A percentile compares a stretch with the other conserved stretches of the same genome.
Evolutionary conservation across 1,140 invertebrate genomes (phyloP).

Genomic region (Drosophila ficusphila): DNA sequence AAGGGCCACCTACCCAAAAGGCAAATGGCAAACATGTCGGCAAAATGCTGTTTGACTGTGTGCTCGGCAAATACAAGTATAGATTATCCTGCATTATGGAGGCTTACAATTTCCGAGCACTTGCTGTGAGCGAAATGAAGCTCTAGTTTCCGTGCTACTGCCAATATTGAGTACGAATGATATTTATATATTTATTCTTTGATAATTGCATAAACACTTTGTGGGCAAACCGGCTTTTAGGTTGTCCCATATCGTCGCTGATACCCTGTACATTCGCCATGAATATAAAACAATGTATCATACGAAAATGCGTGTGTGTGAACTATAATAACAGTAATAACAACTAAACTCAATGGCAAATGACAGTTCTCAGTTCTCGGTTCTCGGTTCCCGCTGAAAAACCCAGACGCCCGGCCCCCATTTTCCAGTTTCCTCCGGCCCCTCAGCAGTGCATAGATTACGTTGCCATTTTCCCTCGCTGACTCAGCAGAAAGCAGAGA

Average conservation of each 20-base stretch:
- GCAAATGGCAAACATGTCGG: not conserved
- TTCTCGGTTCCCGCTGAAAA: constrained; percentile 1
- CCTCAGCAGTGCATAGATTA: constrained; percentile 21
- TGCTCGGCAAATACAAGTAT: no score
- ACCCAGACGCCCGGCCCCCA: not conserved
- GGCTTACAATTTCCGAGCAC: no score
- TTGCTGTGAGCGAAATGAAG: no score
- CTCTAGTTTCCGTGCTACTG: no score
- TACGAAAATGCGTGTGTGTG: constrained; percentile 28
- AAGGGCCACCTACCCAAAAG: not conserved
- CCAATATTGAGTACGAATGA: no score
- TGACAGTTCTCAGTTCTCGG: constrained; percentile 31
- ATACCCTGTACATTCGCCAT: constrained; percentile 7
- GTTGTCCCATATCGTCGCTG: not conserved
- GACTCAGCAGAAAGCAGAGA: constrained; percentile 30
- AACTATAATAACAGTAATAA: constrained; percentile 45
- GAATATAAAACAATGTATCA: constrained; percentile 48
- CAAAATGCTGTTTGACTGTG: not conserved
- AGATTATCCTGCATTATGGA: not conserved
- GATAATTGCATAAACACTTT: not conserved
- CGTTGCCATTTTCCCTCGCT: constrained; percentile 28
- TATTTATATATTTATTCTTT: no score
- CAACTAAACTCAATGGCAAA: constrained; percentile 40
- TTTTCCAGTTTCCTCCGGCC: not conserved
- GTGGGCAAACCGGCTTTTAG: not conserved